Conservation (phyloP, 2,113 vertebrate species). For the Mormyrus iriodes region DNA sequence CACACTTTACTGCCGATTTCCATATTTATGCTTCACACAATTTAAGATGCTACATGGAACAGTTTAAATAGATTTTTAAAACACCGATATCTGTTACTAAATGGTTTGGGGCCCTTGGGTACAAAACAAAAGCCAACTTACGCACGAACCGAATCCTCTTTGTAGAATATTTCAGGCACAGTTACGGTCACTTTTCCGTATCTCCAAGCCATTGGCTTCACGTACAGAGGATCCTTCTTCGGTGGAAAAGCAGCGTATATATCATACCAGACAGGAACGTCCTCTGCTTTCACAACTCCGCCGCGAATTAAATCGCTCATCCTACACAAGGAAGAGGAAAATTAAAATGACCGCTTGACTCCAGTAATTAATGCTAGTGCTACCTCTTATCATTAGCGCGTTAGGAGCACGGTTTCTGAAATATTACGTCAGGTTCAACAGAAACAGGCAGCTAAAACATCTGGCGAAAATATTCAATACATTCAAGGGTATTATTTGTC, state of each 20-base stretch:
- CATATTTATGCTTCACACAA: neutral
- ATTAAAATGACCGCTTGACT: neutral
- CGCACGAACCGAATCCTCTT: slow-evolving; percentile 82
- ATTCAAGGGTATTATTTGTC: neutral
- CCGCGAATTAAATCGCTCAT: slow-evolving; percentile 71
- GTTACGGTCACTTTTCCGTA: slow-evolving; percentile 41
- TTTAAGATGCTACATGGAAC: neutral
- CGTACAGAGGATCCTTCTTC: slow-evolving; percentile 62
- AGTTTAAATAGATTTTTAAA: neutral
- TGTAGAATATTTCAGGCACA: slow-evolving; percentile 69
- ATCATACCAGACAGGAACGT: slow-evolving; percentile 82
- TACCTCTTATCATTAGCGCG: neutral
- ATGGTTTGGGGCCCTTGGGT: neutral
- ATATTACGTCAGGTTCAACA: neutral
- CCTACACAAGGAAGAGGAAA: slow-evolving; percentile 45
- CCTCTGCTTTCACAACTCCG: slow-evolving; percentile 57
- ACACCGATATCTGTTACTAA: neutral
- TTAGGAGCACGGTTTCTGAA: neutral
- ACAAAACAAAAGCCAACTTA: slow-evolving; percentile 53
- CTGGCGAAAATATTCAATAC: neutral
- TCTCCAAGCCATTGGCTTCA: slow-evolving; percentile 33
- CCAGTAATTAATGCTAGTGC: neutral
- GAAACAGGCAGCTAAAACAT: neutral
- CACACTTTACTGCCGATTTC: neutral
- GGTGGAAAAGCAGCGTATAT: slow-evolving; percentile 80